Conservation (phyloP, 1,140 invertebrate species). For the Andrena cerasifolii region DNA sequence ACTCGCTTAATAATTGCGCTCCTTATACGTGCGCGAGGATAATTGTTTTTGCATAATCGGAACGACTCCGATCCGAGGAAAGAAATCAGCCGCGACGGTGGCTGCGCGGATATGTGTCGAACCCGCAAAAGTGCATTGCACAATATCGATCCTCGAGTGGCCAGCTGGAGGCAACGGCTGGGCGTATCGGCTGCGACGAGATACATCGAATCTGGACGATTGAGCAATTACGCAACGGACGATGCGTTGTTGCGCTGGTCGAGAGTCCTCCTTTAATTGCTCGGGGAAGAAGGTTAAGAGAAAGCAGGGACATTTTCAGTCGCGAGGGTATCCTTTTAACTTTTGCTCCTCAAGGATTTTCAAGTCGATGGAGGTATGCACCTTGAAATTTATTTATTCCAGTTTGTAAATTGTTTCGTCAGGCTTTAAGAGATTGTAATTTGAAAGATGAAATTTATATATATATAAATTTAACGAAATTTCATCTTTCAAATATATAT, state of each 20-base stretch:
- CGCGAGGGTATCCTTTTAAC: no score
- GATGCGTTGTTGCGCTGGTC: constrained; percentile 11
- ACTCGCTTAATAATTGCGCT: constrained; percentile 65
- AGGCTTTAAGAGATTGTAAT: no score
- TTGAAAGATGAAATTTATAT: no score
- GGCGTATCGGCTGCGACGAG: no score
- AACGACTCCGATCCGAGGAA: constrained; percentile 52
- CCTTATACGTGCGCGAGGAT: constrained; percentile 64
- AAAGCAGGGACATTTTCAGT: background rate
- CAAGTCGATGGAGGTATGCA: background rate
- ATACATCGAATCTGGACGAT: constrained; percentile 8
- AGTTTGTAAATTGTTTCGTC: no score
- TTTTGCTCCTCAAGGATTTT: background rate
- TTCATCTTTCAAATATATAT: no score
- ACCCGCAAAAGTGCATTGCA: constrained; percentile 21
- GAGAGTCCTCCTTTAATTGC: constrained; percentile 1
- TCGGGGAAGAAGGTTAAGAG: background rate
- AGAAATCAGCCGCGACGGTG: constrained; percentile 23
- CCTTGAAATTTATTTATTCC: background rate
- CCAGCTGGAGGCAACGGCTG: no score
- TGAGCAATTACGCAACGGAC: background rate
- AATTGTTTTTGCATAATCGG: constrained; percentile 71
- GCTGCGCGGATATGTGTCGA: constrained; percentile 5
- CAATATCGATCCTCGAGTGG: no score
- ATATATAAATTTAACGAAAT: no score